Percentiles rank a stretch among this genome's conserved stretches.
Evolutionary conservation across 2,888 invertebrate species (phyloP).

Genomic region (Lissonota sp.): DNA sequence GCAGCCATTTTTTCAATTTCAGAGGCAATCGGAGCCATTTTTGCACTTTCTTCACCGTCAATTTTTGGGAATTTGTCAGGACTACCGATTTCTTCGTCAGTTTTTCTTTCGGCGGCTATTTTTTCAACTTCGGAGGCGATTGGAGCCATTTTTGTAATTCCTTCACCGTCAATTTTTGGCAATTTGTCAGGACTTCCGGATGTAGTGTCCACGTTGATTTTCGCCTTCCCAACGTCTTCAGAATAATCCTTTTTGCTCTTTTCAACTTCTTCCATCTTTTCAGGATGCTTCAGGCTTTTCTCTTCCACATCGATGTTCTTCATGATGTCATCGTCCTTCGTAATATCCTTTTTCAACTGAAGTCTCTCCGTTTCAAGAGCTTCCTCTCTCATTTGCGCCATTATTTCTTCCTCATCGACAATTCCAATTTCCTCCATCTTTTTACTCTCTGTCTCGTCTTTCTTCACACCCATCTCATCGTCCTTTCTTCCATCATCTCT

Average conservation of each 20-base stretch:
- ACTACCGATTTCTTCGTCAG: neutral
- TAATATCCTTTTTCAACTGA: conserved; percentile 17
- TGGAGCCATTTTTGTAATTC: neutral
- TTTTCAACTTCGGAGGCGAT: neutral
- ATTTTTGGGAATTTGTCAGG: neutral
- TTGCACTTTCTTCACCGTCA: neutral
- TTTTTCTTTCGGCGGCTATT: neutral
- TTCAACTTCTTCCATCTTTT: neutral
- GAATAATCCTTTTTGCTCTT: neutral
- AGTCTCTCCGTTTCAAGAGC: conserved; percentile 22
- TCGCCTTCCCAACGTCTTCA: neutral
- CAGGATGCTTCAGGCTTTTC: neutral
- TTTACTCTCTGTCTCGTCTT: conserved; percentile 18
- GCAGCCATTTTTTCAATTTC: neutral
- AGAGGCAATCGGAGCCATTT: neutral
- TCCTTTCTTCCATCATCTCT: conserved; percentile 24
- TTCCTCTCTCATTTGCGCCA: neutral
- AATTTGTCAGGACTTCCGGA: neutral
- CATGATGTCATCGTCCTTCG: neutral
- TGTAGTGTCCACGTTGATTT: neutral
- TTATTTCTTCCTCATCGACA: conserved; percentile 13
- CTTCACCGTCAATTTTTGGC: neutral
- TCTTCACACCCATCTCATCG: conserved; percentile 32
- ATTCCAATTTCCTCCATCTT: conserved; percentile 25
- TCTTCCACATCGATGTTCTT: conserved; percentile 15